phyloP scores from a whole-genome alignment of 2,113 vertebrate genomes.

The Corapipo altera region DNA sequence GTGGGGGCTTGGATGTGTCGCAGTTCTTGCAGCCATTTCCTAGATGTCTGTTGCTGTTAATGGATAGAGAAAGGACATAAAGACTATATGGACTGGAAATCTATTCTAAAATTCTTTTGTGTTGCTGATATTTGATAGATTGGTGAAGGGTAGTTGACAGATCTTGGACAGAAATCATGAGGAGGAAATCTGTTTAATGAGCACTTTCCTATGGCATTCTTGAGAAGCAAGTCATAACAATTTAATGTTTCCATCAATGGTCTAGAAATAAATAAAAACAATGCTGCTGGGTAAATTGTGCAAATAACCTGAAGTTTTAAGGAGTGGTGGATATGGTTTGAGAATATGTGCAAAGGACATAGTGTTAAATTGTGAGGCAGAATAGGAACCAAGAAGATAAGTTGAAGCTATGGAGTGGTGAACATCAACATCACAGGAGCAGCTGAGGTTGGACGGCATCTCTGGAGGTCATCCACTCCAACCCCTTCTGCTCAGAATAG shows the following conservation, averaged over 20 bases:
- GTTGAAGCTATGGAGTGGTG: background rate
- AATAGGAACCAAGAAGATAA: background rate
- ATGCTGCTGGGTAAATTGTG: background rate
- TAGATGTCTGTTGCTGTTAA: background rate
- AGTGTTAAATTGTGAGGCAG: background rate
- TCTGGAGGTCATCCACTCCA: background rate
- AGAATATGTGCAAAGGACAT: background rate
- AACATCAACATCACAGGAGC: background rate
- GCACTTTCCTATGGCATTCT: background rate
- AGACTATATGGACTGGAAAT: slow-evolving; percentile 30
- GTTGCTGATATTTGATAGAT: slow-evolving; percentile 6
- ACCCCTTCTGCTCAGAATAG: background rate
- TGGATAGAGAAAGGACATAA: background rate
- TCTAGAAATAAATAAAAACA: slow-evolving; percentile 41
- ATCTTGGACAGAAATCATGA: slow-evolving; percentile 12
- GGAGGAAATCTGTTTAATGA: slow-evolving; percentile 30
- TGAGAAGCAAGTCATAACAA: background rate
- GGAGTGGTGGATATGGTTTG: background rate
- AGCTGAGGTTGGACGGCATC: background rate
- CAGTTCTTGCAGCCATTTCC: background rate
- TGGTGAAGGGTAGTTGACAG: background rate
- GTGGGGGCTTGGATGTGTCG: background rate
- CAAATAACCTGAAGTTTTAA: background rate
- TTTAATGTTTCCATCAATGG: slow-evolving; percentile 29
- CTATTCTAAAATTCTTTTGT: background rate